Evolutionary conservation across 2,797 vertebrate genomes (phyloP).

Genomic region (Characodon lateralis): DNA sequence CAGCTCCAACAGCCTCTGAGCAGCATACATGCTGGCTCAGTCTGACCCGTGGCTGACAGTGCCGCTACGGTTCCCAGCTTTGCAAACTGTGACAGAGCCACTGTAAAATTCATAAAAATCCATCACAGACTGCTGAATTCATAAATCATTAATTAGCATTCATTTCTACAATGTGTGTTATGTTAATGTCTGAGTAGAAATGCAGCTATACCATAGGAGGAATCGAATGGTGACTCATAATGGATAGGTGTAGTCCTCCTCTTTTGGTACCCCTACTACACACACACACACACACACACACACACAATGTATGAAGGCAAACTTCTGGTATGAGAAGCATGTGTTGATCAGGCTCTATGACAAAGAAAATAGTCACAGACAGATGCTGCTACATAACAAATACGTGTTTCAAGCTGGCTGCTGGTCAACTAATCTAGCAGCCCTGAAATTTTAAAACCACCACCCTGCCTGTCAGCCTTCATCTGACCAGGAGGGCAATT

Average conservation of each 20-base stretch:
- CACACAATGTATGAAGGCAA: conserved; percentile 32
- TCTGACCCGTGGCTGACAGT: conserved; percentile 63
- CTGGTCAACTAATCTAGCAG: conserved; percentile 12
- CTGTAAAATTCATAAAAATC: conserved; percentile 37
- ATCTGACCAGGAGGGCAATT: background rate
- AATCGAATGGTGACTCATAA: conserved; percentile 74
- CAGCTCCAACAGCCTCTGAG: conserved; percentile 58
- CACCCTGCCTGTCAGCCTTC: conserved; percentile 6
- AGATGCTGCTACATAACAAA: conserved; percentile 30
- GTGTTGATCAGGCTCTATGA: conserved; percentile 46
- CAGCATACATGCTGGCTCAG: conserved; percentile 52
- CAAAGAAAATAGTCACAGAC: conserved; percentile 45
- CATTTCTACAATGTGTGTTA: conserved; percentile 29
- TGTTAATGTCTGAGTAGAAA: conserved; percentile 47
- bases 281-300: conserved; percentile 20
- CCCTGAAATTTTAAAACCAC: conserved; percentile 29
- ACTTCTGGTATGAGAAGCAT: conserved; percentile 45
- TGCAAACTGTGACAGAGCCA: conserved; percentile 26
- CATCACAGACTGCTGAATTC: conserved; percentile 28
- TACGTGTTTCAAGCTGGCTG: conserved; percentile 22
- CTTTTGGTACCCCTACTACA: conserved; percentile 64
- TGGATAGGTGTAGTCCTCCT: conserved; percentile 73
- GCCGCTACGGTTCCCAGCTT: conserved; percentile 54
- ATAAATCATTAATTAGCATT: conserved; percentile 38
- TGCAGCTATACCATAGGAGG: conserved; percentile 57